These are phyloP conservation scores for Hycleus phaleratus DNA, from an alignment of 1,140 invertebrate species.

Conservation along the genomic window DNA sequence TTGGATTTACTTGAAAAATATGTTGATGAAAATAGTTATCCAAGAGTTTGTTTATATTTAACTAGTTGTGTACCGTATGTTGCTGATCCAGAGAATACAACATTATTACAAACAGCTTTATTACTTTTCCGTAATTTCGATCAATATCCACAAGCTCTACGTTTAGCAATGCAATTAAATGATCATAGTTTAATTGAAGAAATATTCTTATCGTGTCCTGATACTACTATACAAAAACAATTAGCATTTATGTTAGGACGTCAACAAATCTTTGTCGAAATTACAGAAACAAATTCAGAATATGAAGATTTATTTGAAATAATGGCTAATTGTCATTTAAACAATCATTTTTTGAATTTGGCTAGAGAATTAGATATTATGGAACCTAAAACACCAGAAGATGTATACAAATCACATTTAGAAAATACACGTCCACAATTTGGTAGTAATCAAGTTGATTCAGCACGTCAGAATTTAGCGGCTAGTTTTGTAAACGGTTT, in stretches of 20 bases:
- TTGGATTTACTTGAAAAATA: conserved; percentile 84
- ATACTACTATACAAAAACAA: conserved; percentile 88
- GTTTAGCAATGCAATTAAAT: conserved; percentile 93
- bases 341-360: conserved; percentile 92
- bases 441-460: conserved; percentile 81
- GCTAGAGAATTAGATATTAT: conserved; percentile 98
- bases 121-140: conserved; percentile 88
- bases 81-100: conserved; percentile 93
- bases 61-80: conserved; percentile 97
- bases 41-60: conserved; percentile 91
- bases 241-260: conserved; percentile 95
- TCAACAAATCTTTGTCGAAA: conserved; percentile 85
- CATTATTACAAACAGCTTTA: conserved; percentile 78
- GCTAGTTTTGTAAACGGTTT: conserved; percentile 99
- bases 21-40: conserved; percentile 89
- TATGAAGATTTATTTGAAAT: conserved; percentile 92
- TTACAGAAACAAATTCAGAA: conserved; percentile 59
- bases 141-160: conserved; percentile 87
- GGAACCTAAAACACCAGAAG: conserved; percentile 98
- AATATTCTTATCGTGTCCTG: conserved; percentile 80
- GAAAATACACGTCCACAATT: conserved; percentile 84
- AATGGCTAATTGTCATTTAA: conserved; percentile 93
- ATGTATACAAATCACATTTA: conserved; percentile 98
- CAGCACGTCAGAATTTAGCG: conserved; percentile 92
- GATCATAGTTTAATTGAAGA: conserved; percentile 75